These are phyloP conservation scores for Trichosurus vulpecula DNA, from an alignment of 2,797 vertebrate species.

Conservation along the genomic window DNA sequence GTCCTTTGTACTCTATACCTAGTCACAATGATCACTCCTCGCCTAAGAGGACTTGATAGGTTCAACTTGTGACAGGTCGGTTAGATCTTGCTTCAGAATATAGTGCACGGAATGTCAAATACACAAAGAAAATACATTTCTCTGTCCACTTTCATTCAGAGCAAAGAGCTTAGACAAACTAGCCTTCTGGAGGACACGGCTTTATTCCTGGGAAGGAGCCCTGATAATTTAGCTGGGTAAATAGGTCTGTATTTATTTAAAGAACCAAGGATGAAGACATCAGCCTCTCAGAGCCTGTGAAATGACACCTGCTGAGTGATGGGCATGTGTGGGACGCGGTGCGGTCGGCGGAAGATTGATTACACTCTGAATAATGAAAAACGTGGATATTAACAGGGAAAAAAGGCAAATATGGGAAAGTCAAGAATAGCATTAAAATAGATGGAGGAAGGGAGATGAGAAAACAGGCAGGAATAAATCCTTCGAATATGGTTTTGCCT, in stretches of 20 bases:
- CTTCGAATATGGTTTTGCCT: constrained; percentile 29
- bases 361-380: not conserved
- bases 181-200: not conserved
- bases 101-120: fast-evolving
- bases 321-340: fast-evolving
- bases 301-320: fast-evolving
- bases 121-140: fast-evolving
- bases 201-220: not conserved
- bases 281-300: fast-evolving
- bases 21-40: fast-evolving
- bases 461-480: not conserved
- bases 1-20: not conserved
- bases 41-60: not conserved
- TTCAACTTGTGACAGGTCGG: fast-evolving
- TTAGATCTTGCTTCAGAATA: not conserved
- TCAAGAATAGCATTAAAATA: constrained; percentile 44
- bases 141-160: fast-evolving
- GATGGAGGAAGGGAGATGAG: not conserved
- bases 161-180: not conserved
- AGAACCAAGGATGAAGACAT: not conserved
- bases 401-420: not conserved
- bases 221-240: not conserved
- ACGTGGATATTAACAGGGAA: not conserved
- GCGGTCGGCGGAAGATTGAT: fast-evolving
- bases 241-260: not conserved